These are phyloP conservation scores for Margarornis squamiger DNA, from an alignment of 2,797 vertebrate genomes.

Conservation along the genomic window DNA sequence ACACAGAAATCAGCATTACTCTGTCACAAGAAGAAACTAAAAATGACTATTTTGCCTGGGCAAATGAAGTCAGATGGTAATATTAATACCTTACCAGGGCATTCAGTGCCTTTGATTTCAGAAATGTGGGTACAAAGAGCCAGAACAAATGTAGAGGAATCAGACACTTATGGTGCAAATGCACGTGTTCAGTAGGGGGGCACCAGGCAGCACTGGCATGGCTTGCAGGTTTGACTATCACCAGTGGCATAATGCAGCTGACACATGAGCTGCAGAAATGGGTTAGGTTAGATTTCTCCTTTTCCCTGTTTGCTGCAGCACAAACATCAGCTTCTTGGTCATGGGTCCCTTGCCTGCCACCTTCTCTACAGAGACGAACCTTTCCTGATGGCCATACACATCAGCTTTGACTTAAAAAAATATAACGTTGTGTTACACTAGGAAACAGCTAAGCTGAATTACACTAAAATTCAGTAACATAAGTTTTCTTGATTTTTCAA, in stretches of 20 bases:
- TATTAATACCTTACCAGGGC: background rate
- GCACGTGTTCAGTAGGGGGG: accelerated
- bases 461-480: background rate
- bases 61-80: background rate
- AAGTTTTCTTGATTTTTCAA: background rate
- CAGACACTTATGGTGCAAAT: background rate
- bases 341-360: accelerated
- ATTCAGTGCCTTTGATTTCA: background rate
- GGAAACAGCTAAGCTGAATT: background rate
- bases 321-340: background rate
- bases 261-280: background rate
- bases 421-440: background rate
- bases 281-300: background rate
- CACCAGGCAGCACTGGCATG: background rate
- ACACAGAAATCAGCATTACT: background rate
- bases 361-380: background rate
- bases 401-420: background rate
- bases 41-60: background rate
- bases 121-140: background rate
- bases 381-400: background rate
- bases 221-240: background rate
- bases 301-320: background rate
- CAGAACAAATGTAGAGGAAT: background rate
- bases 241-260: background rate
- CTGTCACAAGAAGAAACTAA: background rate